Evolutionary conservation across 2,888 invertebrate genomes (phyloP).

Genomic region (Pseudeuparius sepicola): DNA sequence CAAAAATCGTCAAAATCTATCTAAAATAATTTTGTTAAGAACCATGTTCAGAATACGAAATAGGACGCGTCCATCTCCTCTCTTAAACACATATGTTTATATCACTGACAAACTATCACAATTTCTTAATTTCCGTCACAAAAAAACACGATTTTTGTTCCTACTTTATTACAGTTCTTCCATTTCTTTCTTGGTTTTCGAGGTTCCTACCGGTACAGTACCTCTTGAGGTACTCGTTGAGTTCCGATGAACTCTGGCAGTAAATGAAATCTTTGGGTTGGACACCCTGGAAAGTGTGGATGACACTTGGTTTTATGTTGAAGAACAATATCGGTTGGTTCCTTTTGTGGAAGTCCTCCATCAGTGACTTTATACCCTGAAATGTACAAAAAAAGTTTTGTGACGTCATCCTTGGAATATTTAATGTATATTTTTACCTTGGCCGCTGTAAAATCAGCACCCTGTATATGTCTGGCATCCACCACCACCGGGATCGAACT

Average conservation of each 20-base stretch:
- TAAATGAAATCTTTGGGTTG: slow-evolving; percentile 46
- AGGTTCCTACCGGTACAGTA: too few relatives aligned
- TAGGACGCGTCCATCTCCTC: too few relatives aligned
- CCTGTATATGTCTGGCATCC: slow-evolving; percentile 52
- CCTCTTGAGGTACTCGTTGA: too few relatives aligned
- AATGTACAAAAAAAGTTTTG: slow-evolving; percentile 18
- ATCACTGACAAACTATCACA: too few relatives aligned
- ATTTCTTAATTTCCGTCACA: too few relatives aligned
- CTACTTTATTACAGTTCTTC: too few relatives aligned
- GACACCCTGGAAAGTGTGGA: slow-evolving; percentile 48
- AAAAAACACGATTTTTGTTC: too few relatives aligned
- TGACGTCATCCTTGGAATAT: slow-evolving; percentile 2
- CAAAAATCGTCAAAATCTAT: too few relatives aligned
- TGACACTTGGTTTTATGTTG: slow-evolving; percentile 48
- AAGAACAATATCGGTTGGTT: slow-evolving; percentile 48
- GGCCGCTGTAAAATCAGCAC: slow-evolving; percentile 57
- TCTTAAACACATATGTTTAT: too few relatives aligned
- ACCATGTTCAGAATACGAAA: too few relatives aligned
- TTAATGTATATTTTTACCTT: slow-evolving; percentile 41
- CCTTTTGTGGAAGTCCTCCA: slow-evolving; percentile 47
- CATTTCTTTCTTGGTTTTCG: too few relatives aligned
- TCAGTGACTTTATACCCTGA: slow-evolving; percentile 52
- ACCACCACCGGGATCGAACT: slow-evolving; percentile 49
- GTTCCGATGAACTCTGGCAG: slow-evolving; percentile 45
- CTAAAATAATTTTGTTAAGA: too few relatives aligned